Base-by-base conservation (phyloP, 2,888 invertebrate species). In the Neelides folsomi region DNA sequence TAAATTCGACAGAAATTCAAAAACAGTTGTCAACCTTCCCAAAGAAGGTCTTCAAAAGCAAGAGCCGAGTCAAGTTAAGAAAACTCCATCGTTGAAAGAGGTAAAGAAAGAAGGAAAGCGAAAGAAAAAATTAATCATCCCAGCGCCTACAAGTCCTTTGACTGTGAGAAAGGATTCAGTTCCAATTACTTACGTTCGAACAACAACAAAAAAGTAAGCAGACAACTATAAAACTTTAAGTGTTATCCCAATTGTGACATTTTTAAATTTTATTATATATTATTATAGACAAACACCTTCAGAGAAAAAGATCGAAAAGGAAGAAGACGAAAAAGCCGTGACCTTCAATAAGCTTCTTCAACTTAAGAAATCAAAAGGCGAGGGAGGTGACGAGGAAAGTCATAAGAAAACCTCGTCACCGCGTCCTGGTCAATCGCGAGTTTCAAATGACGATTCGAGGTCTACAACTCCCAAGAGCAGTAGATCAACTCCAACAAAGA, bases 1-100 rank as follows among this genome's bases (percentile, higher is more conserved):
- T 43, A 57, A 54, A 45, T 64, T 64, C 49, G 63, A 64, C 48
- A 53, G 64, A 48, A 59, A 57, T 47, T 57, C 63, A 1, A 56
- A 58, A 38, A 51, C 57, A 5, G 48, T 55, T 8, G 47, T 47
- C 8, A 38, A 39, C 34, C 47, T 43, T 2, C 41, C 49, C 12
- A 46, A 52, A 41, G 39, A 52, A 46, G 52, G 42, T 18, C 46
- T 51, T 47, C 50, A 10, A 45, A 20, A 19, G 20, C 16, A 49
- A 27, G 16, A 49, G 41, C 15, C 47, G 8, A 36, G 19, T 39
- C 12, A 18, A 8, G n/a, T n/a, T n/a, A n/a, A n/a, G n/a, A 20
- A 10, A n/a, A 7, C 27, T 8, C 6, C 4, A 4, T 39, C 13
- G 39, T 4, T 15, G 5, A 35, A 43, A 48, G 20, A 50, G 34